phyloP scores from a whole-genome alignment of 2,888 invertebrate genomes.

The Chymomyza procnemis region DNA sequence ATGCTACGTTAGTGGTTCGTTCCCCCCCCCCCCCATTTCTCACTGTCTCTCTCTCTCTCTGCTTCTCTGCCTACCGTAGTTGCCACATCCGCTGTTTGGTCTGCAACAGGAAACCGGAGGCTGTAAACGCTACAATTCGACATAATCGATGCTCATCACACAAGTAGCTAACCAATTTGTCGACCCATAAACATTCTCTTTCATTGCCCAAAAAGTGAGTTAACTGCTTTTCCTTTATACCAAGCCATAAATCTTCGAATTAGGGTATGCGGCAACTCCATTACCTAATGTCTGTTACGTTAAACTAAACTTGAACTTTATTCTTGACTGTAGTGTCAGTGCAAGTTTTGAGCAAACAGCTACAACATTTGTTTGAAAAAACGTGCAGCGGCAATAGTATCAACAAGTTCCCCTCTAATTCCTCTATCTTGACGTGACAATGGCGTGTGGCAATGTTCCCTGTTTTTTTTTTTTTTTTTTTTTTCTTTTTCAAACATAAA shows the following conservation, averaged over 20 bases:
- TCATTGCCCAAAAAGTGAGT: conserved; percentile 50
- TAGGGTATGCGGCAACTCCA: not conserved
- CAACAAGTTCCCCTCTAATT: not conserved
- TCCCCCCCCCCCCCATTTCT: too few species aligned
- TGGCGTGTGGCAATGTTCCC: not conserved
- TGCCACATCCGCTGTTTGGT: conserved; percentile 38
- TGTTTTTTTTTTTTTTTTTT: not conserved
- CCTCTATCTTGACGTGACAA: conserved; percentile 27
- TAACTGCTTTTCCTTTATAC: conserved; percentile 37
- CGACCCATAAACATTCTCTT: conserved; percentile 63
- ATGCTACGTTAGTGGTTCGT: conserved; percentile 55
- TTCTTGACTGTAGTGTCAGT: not conserved
- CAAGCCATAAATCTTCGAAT: not conserved
- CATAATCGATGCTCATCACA: conserved; percentile 72
- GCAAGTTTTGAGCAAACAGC: not conserved
- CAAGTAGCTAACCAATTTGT: conserved; percentile 70
- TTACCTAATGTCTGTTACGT: not conserved
- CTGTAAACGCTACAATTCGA: conserved; percentile 65
- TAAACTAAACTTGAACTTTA: not conserved
- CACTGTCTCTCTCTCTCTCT: conserved; percentile 8
- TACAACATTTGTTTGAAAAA: not conserved
- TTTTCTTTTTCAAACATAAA: conserved; percentile 8
- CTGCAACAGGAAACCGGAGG: conserved; percentile 61
- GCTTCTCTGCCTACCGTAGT: conserved; percentile 5
- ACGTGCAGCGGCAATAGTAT: not conserved